phyloP scores from a whole-genome alignment of 2,113 vertebrate genomes.

The Steatornis caripensis region DNA sequence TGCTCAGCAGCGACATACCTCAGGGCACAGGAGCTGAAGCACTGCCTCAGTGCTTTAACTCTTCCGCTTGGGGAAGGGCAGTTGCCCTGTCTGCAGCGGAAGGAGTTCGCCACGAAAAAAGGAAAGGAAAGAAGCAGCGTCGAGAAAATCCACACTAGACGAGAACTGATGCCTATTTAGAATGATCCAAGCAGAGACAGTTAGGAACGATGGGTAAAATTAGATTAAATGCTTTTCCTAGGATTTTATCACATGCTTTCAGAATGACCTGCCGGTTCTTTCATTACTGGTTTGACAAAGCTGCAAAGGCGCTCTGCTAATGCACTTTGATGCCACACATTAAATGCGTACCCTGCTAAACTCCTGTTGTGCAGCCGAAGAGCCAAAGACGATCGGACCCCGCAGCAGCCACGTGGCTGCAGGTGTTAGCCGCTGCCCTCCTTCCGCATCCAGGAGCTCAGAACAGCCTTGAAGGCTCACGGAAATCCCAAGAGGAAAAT shows the following conservation, averaged over 20 bases:
- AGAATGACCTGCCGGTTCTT: background rate
- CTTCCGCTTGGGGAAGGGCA: background rate
- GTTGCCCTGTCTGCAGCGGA: background rate
- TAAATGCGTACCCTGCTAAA: background rate
- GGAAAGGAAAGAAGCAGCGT: background rate
- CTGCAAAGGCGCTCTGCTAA: background rate
- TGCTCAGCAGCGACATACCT: background rate
- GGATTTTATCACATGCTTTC: background rate
- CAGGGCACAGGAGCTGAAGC: background rate
- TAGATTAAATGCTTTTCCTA: background rate
- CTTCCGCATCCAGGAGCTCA: background rate
- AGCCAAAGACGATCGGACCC: background rate
- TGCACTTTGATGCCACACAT: background rate
- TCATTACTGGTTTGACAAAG: background rate
- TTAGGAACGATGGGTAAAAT: background rate
- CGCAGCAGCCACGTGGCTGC: background rate
- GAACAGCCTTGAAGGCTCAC: background rate
- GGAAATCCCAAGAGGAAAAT: background rate
- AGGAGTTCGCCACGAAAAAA: background rate
- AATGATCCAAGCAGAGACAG: background rate
- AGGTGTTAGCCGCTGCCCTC: background rate
- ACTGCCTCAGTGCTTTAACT: background rate
- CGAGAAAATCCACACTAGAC: background rate
- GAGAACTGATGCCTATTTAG: background rate
- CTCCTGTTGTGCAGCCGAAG: background rate